Evolutionary conservation across 2,888 invertebrate species (phyloP).

Genomic region (Caenorhabditis plicata): DNA sequence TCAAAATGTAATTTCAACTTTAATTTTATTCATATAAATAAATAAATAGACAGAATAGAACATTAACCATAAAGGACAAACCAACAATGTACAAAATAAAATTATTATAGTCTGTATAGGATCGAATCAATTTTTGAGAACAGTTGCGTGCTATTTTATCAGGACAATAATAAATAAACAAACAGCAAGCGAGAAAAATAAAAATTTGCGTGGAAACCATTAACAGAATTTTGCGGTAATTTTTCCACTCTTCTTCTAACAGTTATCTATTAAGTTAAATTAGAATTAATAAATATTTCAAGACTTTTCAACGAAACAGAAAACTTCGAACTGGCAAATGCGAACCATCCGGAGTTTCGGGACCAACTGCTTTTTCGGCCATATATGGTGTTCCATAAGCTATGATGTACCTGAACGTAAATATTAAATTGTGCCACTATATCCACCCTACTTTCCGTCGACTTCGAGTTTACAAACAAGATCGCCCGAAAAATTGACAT

Average conservation of each 20-base stretch:
- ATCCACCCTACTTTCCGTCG: conserved; percentile 31
- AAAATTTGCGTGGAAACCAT: not conserved
- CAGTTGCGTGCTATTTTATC: not conserved
- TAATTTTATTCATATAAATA: no score
- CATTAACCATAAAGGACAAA: no score
- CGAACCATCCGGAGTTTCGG: conserved; percentile 20
- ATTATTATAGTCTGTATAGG: no score
- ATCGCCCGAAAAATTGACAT: conserved; percentile 40
- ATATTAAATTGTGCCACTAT: not conserved
- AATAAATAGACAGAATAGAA: no score
- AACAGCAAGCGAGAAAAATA: conserved; percentile 1
- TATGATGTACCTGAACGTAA: conserved; percentile 25
- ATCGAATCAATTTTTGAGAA: no score
- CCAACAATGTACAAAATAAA: no score
- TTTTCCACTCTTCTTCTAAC: no score
- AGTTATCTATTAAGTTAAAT: not conserved
- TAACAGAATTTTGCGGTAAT: no score
- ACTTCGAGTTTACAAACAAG: conserved; percentile 42
- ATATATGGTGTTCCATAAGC: conserved; percentile 33
- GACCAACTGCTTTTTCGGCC: conserved; percentile 26
- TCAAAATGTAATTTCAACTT: no score
- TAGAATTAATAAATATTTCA: conserved; percentile 1
- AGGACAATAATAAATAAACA: not conserved
- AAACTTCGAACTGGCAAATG: conserved; percentile 18
- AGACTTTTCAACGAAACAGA: not conserved